Conservation (phyloP, 1,140 invertebrate genomes). For the Tetramorium simillimum region DNA sequence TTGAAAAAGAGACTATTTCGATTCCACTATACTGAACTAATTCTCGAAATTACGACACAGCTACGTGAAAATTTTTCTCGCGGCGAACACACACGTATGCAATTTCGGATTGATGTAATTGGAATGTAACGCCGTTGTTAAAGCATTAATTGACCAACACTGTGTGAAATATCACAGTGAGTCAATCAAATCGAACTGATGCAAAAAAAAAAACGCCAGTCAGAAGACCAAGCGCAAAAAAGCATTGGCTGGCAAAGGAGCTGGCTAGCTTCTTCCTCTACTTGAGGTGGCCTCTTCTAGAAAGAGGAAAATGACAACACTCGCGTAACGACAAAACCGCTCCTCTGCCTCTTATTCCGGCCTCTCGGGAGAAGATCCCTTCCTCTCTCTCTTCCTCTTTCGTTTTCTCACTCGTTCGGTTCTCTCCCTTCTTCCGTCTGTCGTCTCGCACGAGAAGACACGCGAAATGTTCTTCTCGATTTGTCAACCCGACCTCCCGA, state of each 20-base stretch:
- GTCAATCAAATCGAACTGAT: constrained; percentile 71
- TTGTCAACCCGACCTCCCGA: constrained; percentile 52
- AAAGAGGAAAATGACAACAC: constrained; percentile 62
- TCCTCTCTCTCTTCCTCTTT: not conserved
- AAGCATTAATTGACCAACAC: constrained; percentile 82
- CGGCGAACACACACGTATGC: constrained; percentile 32
- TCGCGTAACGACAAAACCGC: constrained; percentile 58
- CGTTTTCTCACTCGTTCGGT: constrained; percentile 17
- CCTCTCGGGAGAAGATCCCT: constrained; percentile 42
- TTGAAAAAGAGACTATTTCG: not conserved
- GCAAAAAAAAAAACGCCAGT: constrained; percentile 77
- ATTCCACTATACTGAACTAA: not conserved
- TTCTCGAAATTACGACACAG: constrained; percentile 7
- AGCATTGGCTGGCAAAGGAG: constrained; percentile 62
- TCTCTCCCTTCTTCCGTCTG: not conserved
- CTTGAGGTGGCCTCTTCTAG: constrained; percentile 25
- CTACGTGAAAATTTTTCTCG: not conserved
- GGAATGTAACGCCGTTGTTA: constrained; percentile 84
- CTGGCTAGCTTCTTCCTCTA: constrained; percentile 62
- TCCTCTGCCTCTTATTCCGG: constrained; percentile 35
- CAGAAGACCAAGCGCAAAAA: constrained; percentile 75
- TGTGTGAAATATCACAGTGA: constrained; percentile 72
- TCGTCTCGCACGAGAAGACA: not conserved
- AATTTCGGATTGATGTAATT: constrained; percentile 79
- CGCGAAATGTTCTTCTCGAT: constrained; percentile 58